Conservation (phyloP, 2,113 vertebrate species). For the Notarius lentiginosus region DNA sequence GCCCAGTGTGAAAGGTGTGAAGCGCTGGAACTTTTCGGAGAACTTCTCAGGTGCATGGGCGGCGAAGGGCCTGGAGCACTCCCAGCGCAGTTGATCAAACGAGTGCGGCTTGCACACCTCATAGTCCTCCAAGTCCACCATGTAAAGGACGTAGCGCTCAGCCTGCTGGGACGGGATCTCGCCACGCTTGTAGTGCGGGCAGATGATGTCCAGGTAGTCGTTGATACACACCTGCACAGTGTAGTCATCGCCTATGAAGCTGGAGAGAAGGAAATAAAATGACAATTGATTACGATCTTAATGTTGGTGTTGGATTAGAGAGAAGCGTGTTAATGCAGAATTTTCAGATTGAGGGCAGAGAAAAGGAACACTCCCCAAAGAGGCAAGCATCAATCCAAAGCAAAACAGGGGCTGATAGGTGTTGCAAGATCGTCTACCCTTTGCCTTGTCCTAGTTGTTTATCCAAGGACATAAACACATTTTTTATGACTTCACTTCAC, state of each 20-base stretch:
- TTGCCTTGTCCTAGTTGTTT: slow-evolving; percentile 23
- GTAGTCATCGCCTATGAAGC: slow-evolving; percentile 81
- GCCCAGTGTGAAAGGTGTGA: slow-evolving; percentile 89
- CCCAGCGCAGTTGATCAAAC: slow-evolving; percentile 92
- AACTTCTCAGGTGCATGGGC: slow-evolving; percentile 87
- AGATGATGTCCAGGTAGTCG: slow-evolving; percentile 94
- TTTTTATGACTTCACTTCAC: slow-evolving; percentile 41
- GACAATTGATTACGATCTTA: background rate
- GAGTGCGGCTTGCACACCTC: slow-evolving; percentile 81
- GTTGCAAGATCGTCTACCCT: background rate
- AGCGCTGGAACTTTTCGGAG: slow-evolving; percentile 94
- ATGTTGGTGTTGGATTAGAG: background rate
- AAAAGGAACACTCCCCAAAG: slow-evolving; percentile 4
- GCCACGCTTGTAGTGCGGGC: slow-evolving; percentile 84
- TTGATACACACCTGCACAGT: slow-evolving; percentile 82
- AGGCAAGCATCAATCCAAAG: background rate
- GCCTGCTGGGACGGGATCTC: slow-evolving; percentile 69
- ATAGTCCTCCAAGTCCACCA: slow-evolving; percentile 87
- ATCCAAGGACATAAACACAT: slow-evolving; percentile 22
- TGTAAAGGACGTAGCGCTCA: slow-evolving; percentile 90
- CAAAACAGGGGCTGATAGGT: background rate
- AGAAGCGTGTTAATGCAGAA: background rate
- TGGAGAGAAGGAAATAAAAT: slow-evolving; percentile 53
- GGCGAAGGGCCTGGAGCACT: slow-evolving; percentile 83
- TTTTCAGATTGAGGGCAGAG: background rate